A percentile compares a stretch with the other conserved stretches of the same genome.
Evolutionary conservation across 2,113 vertebrate genomes (phyloP).

Genomic region (Pithys albifrons): DNA sequence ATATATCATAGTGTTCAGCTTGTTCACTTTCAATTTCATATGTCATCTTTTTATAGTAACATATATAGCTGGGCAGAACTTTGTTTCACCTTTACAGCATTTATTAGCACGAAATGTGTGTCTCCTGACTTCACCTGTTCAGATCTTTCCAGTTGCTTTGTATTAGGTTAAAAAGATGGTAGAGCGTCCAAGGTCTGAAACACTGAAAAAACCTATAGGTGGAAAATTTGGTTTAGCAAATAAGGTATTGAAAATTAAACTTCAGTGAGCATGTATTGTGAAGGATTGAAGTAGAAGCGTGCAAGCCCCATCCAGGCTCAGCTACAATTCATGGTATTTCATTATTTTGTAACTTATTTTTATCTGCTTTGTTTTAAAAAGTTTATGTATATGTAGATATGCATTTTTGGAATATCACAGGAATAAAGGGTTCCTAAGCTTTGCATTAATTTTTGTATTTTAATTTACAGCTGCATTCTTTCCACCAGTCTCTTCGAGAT

Average conservation of each 20-base stretch:
- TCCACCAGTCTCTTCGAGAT: constrained; percentile 91
- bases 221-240: neutral
- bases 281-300: neutral
- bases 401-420: neutral
- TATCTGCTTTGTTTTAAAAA: neutral
- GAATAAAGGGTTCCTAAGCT: neutral
- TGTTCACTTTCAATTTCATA: neutral
- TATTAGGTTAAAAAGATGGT: neutral
- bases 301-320: neutral
- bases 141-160: neutral
- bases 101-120: neutral
- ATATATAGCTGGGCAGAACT: neutral
- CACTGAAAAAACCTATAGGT: fast-evolving
- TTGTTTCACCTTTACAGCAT: neutral
- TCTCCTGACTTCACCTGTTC: neutral
- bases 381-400: fast-evolving
- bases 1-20: neutral
- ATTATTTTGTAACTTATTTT: neutral
- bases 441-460: neutral
- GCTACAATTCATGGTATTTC: neutral
- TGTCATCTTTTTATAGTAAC: neutral
- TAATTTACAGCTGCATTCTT: constrained; percentile 80
- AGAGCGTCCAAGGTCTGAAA: neutral
- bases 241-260: neutral
- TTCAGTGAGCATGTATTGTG: neutral